Base-by-base conservation (phyloP, 2,797 vertebrate genomes). In the Cossypha dichroa region DNA sequence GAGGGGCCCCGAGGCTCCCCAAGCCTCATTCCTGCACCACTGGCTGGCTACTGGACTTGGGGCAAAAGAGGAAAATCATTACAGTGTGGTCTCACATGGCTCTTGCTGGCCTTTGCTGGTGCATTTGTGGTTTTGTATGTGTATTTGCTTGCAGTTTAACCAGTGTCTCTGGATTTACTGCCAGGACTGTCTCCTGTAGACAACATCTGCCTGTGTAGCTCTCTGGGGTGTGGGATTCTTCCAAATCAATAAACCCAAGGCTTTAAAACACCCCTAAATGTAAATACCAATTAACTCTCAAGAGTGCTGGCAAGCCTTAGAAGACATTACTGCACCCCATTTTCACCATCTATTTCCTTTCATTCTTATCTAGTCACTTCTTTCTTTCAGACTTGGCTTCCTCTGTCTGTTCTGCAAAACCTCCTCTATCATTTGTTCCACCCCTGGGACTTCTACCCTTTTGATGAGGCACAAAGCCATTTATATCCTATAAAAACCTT, bases 401-500 rank as follows among this genome's bases (percentile, higher is more conserved):
- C 34, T 69, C 58, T 68, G 33, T 73, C 51, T 76, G 25, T 67
- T 76, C 55, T 84, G 79, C 40, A 78, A 59, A 94, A 63, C 10
- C 43, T 78, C 55, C 62, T 90, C 94, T 94, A 54, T 91, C 66
- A 94, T 95, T 91, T 93, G 33, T 73, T 90, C 48, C 67, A 15
- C 85, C 59, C 26, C 17, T 80, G 73, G 58, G 75, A 88, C 4
- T 87, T 73, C 55, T 62, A 41, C 36, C 21, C 38, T 59, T 94
- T 75, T 81, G 76, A 90, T 29, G 69, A 91, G 69, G 70, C 40
- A 81, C 66, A 91, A 95, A 88, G 17, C 55, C 54, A 62, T 75
- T 90, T 84, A 91, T 88, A 91, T 83, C 52, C 74, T 79, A 78
- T 52, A 76, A 93, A 93, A 94, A 1, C 87, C 94, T 94, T 70